Conservation (phyloP, 2,888 invertebrate species). For the Synergus gifuensis region DNA sequence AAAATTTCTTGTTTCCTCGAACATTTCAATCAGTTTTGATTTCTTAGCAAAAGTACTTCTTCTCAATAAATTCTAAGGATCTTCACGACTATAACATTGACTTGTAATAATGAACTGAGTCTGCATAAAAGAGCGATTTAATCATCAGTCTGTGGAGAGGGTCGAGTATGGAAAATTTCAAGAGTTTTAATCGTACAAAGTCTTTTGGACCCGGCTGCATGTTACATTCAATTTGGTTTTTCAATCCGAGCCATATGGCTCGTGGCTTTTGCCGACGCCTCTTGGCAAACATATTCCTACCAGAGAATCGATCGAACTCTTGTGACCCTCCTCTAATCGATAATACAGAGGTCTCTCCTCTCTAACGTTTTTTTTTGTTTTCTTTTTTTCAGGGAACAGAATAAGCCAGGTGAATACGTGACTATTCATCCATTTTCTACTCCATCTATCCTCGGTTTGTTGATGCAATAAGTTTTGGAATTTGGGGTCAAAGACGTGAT, state of each 20-base stretch:
- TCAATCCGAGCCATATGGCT: slow-evolving; percentile 53
- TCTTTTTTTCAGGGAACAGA: slow-evolving; percentile 8
- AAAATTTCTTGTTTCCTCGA: not conserved
- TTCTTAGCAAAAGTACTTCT: not conserved
- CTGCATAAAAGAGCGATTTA: slow-evolving; percentile 8
- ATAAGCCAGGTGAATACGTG: not conserved
- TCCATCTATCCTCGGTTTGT: not conserved
- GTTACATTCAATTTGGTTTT: slow-evolving; percentile 50
- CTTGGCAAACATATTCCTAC: slow-evolving; percentile 39
- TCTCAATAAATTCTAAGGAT: not conserved
- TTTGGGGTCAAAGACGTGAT: not conserved
- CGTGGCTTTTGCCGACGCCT: slow-evolving; percentile 49
- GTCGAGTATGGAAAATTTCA: slow-evolving; percentile 6
- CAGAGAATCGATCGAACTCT: slow-evolving; percentile 29
- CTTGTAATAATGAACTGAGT: not conserved
- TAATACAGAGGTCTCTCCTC: slow-evolving; percentile 30
- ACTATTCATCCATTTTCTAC: slow-evolving; percentile 15
- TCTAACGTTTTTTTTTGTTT: not conserved
- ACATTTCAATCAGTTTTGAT: not conserved
- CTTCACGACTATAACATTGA: not conserved
- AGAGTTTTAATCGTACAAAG: slow-evolving; percentile 4
- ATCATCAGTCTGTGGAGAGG: not conserved
- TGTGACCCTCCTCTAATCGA: slow-evolving; percentile 35
- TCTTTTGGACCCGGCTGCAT: slow-evolving; percentile 48
- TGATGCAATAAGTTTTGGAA: not conserved